A percentile compares a stretch with the other conserved stretches of the same genome.
Evolutionary conservation across 2,888 invertebrate species (phyloP).

Genomic region (Heteromurus nitidus): DNA sequence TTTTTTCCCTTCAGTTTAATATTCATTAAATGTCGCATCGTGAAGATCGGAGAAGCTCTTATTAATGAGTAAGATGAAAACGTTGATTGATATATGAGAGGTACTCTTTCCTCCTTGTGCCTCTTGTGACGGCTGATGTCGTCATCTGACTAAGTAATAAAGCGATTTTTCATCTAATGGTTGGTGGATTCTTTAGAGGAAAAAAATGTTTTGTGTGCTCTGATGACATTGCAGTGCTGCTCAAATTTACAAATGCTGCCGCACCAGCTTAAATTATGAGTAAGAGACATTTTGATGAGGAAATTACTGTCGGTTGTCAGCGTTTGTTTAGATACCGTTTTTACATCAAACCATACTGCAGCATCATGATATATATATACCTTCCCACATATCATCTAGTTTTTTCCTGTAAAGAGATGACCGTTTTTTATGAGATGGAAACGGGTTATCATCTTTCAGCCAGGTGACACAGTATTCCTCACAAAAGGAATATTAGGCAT

Average conservation of each 20-base stretch:
- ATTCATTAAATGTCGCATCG: too few relatives aligned
- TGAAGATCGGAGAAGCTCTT: too few relatives aligned
- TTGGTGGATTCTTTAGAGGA: neutral
- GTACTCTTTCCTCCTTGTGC: too few relatives aligned
- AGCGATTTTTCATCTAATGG: conserved; percentile 2
- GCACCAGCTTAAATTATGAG: conserved; percentile 31
- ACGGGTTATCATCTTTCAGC: conserved; percentile 59
- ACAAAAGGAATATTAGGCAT: neutral
- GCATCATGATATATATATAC: too few relatives aligned
- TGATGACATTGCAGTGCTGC: conserved; percentile 33
- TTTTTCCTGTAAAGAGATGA: conserved; percentile 14
- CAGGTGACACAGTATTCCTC: conserved; percentile 26
- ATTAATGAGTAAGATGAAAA: too few relatives aligned
- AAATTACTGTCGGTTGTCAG: conserved; percentile 54
- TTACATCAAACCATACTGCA: too few relatives aligned
- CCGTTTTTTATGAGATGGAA: conserved; percentile 30
- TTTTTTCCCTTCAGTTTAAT: too few relatives aligned
- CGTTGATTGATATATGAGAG: too few relatives aligned
- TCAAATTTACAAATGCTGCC: conserved; percentile 5
- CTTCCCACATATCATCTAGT: neutral
- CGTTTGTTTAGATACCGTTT: conserved; percentile 9
- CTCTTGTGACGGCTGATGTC: too few relatives aligned
- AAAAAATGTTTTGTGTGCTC: neutral
- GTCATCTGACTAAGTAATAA: too few relatives aligned
- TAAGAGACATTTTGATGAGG: conserved; percentile 44